Base-by-base conservation (phyloP, 1,140 invertebrate genomes). In the Atta cephalotes region DNA sequence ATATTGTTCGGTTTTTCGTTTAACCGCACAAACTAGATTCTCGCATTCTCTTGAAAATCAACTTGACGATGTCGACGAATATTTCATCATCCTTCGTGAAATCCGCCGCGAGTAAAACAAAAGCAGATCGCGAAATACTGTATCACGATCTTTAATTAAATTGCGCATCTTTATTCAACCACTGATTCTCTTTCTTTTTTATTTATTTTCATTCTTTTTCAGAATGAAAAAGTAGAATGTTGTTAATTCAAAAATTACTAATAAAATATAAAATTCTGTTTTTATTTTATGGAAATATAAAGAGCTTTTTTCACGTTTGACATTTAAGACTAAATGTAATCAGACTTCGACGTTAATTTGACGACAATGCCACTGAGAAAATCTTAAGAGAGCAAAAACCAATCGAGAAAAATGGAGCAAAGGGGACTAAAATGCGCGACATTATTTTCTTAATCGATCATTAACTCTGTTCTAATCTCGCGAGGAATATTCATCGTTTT, bases 1-100 rank as follows among this genome's bases (percentile, higher is more conserved):
- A 81, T 81, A 81, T 79, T 35, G 31, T 86, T 65, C 63, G 49
- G 53, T 68, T 90, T 85, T 89, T 85, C 76, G 28, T 21, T 31
- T 62, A 70, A 49, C 71, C 35, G 63, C 53, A n/a, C 39, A 45
- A 58, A 51, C 31, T 25, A n/a, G 31, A 63, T 66, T 81, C 10
- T 16, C 49, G 21, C 49, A 25, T 56, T 81, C 35, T 21, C 28
- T 53, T 21, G 68, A 60, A 74, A 74, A 82, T 62, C 70, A 70
- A 31, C 31, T 72, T 21, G 21, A 80, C 16, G 35, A 51, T 66
- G 35, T 35, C 65, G 53, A 62, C 65, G 16, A 49, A 60, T 70
- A 18, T 53, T 70, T 12, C 12, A 39, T 6, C 45, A 51, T 53
- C 3, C 21, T 28, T 56, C n/a, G 14, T 39, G 18, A 12, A 82